Percentiles rank a stretch among this genome's conserved stretches.
Conservation (phyloP, 2,797 vertebrate genomes). For the Podarcis siculus region DNA sequence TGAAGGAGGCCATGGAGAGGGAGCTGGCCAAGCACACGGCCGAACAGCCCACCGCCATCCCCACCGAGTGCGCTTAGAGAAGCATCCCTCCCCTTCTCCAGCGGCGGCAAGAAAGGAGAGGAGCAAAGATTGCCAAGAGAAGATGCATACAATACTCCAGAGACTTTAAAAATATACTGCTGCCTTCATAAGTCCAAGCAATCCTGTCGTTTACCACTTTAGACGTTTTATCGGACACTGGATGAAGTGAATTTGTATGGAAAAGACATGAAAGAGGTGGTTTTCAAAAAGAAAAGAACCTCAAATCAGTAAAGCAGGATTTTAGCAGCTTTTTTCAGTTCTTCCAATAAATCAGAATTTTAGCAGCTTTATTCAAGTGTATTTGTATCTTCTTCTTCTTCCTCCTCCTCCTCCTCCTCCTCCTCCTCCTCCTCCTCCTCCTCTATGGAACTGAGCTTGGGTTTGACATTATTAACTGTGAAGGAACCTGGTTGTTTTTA, state of each 20-base stretch:
- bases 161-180: conserved; percentile 19
- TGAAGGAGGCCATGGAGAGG: conserved; percentile 21
- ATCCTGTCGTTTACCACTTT: neutral
- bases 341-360: conserved; percentile 20
- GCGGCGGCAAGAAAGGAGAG: neutral
- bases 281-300: neutral
- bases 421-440: too few species aligned
- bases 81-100: neutral
- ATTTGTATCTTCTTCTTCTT: neutral
- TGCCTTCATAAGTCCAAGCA: neutral
- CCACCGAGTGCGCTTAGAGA: neutral
- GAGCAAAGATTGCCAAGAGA: neutral
- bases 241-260: neutral
- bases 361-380: conserved; percentile 4
- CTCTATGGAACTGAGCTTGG: too few species aligned
- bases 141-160: neutral
- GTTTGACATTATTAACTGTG: too few species aligned
- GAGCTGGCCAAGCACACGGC: conserved; percentile 27
- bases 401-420: too few species aligned
- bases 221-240: neutral
- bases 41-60: neutral
- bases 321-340: neutral
- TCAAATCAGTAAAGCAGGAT: neutral
- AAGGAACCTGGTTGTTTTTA: too few species aligned
- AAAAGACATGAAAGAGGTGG: neutral